phyloP scores from a whole-genome alignment of 2,113 vertebrate genomes.

The Indicator indicator region DNA sequence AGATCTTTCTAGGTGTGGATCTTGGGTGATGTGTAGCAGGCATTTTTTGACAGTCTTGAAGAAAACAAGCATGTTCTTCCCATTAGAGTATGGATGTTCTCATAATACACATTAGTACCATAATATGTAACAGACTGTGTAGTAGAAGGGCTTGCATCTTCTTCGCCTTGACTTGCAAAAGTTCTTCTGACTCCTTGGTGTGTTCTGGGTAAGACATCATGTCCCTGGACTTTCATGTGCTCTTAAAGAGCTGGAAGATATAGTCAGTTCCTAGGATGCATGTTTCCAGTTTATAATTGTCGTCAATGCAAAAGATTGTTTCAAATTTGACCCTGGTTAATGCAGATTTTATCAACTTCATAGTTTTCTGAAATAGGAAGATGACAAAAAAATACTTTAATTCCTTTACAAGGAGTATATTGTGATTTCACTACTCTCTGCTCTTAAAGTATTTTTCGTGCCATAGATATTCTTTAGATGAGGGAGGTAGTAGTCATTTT shows the following conservation, averaged over 20 bases:
- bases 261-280: not conserved
- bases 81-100: not conserved
- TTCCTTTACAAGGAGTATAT: not conserved
- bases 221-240: not conserved
- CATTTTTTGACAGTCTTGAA: not conserved
- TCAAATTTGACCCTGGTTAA: not conserved
- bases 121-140: not conserved
- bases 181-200: not conserved
- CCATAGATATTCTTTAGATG: not conserved
- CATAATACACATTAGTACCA: not conserved
- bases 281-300: not conserved
- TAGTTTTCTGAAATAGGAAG: not conserved
- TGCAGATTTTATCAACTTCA: not conserved
- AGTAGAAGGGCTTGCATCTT: not conserved
- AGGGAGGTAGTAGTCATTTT: not conserved
- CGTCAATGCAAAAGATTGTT: not conserved
- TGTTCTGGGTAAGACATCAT: not conserved
- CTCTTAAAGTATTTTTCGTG: not conserved
- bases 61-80: not conserved
- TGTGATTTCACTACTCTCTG: not conserved
- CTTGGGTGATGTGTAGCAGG: not conserved
- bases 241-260: not conserved
- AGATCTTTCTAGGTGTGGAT: not conserved
- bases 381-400: not conserved
- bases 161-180: not conserved